phyloP scores from a whole-genome alignment of 2,797 vertebrate genomes.

The Cichlasoma orientale region DNA sequence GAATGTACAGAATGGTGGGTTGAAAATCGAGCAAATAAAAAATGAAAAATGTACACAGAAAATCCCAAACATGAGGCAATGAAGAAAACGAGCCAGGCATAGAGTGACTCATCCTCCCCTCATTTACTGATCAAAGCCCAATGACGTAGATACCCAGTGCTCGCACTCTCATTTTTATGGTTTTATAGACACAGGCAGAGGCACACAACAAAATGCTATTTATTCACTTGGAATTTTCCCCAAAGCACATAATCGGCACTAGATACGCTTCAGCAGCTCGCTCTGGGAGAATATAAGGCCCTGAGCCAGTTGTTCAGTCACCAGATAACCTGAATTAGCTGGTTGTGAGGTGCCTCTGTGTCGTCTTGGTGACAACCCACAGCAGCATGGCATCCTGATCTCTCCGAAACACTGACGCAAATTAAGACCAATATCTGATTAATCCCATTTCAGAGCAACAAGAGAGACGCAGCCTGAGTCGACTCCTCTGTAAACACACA shows the following conservation, averaged over 20 bases:
- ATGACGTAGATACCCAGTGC: conserved; percentile 52
- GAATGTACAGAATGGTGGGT: background rate
- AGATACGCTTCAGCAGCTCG: conserved; percentile 38
- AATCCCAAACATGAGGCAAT: conserved; percentile 35
- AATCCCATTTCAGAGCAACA: conserved; percentile 37
- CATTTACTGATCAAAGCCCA: conserved; percentile 64
- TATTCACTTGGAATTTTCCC: conserved; percentile 57
- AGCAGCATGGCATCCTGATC: conserved; percentile 43
- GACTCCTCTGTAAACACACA: conserved; percentile 12
- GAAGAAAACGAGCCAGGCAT: conserved; percentile 42
- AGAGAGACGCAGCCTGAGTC: conserved; percentile 5
- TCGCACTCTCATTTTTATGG: conserved; percentile 42
- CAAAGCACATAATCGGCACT: conserved; percentile 40
- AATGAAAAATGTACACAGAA: conserved; percentile 11
- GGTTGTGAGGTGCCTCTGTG: conserved; percentile 32
- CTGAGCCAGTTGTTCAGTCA: conserved; percentile 17
- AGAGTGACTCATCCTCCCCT: conserved; percentile 66
- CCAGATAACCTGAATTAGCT: conserved; percentile 45
- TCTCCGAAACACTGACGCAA: conserved; percentile 26
- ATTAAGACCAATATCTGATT: conserved; percentile 33
- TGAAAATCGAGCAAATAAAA: conserved; percentile 19
- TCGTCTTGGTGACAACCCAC: conserved; percentile 42
- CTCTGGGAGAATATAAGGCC: conserved; percentile 26
- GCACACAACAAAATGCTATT: conserved; percentile 54
- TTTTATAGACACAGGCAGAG: conserved; percentile 51